Evolutionary conservation across 2,113 vertebrate species (phyloP), one percentile per base, ranked within the genome.

Genomic region (Machaerirhynchus nigripectus): DNA sequence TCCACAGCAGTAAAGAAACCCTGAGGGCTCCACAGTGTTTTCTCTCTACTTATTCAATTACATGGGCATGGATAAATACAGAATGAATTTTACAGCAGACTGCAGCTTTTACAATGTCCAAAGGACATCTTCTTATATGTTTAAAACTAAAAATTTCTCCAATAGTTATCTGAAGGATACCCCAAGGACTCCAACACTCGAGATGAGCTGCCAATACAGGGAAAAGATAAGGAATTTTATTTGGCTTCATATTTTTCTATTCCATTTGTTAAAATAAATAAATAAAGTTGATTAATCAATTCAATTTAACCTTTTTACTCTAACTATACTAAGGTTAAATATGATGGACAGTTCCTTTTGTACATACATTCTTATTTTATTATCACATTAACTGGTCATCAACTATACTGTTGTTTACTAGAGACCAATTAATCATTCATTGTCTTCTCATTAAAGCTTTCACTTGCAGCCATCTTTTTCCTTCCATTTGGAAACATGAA

Each of bases 11-110:
- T 75, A 79, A 42, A 65, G 81, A 83, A 47, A 77, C 79, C 56
- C 52, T 80, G 47, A 84, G 52, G 82, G 87, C 68, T 92, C 50
- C 35, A 67, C 50, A 56, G 11, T 35, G 15, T 91, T 95, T 93
- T 69, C 52, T 77, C 90, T 92, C 69, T 69, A 56, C 44, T 90
- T 94, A 90, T 70, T 92, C 47, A 90, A 90, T 96, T 96, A 93
- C 28, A 71, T 59, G 30, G 35, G 50, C 39, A 84, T 93, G 71
- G 64, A 74, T 86, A 95, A 96, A 94, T 70, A 75, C 50, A 81
- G 60, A 94, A 68, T 8, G 52, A 50, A 44, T 68, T 93, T 92
- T 88, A 84, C 75, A 90, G 59, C 50, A 85, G 39, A 60, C 52
- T 52, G 47, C 22, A 77, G 52, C 3, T 84, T 90, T 69, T 57